These are phyloP conservation scores for Desmodus rotundus DNA, from an alignment of 2,113 vertebrate genomes.

Conservation along the genomic window DNA sequence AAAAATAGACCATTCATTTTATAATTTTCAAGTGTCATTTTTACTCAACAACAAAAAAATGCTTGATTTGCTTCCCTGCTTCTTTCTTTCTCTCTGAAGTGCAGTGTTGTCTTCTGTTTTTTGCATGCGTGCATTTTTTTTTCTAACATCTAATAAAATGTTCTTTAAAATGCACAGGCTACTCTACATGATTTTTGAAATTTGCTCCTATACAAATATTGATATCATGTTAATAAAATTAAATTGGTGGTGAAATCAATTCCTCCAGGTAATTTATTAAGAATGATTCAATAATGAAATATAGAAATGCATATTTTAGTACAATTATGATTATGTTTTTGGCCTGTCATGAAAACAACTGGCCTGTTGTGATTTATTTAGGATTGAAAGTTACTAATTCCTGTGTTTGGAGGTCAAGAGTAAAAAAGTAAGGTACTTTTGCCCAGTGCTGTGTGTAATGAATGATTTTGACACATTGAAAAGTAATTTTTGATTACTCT, in stretches of 20 bases:
- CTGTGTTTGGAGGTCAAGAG: not conserved
- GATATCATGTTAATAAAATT: not conserved
- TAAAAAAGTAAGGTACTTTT: not conserved
- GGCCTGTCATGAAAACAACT: not conserved
- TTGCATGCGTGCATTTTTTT: conserved; percentile 24
- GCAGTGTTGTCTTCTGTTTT: not conserved
- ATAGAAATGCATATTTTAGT: not conserved
- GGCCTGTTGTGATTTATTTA: not conserved
- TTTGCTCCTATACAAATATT: not conserved
- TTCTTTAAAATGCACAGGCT: not conserved
- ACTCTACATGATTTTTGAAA: conserved; percentile 44
- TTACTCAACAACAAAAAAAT: not conserved
- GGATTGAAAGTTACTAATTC: not conserved
- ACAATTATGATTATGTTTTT: not conserved
- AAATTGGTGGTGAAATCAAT: not conserved
- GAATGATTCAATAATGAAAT: not conserved
- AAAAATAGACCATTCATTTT: not conserved
- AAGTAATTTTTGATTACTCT: not conserved
- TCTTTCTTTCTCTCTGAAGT: not conserved
- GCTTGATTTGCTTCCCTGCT: not conserved
- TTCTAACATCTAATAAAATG: conserved; percentile 29
- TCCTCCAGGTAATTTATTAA: not conserved
- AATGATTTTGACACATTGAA: not conserved
- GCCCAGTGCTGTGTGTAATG: not conserved
- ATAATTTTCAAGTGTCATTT: not conserved